Evolutionary conservation across 2,888 invertebrate genomes (phyloP).

Genomic region (Amitus sp.): DNA sequence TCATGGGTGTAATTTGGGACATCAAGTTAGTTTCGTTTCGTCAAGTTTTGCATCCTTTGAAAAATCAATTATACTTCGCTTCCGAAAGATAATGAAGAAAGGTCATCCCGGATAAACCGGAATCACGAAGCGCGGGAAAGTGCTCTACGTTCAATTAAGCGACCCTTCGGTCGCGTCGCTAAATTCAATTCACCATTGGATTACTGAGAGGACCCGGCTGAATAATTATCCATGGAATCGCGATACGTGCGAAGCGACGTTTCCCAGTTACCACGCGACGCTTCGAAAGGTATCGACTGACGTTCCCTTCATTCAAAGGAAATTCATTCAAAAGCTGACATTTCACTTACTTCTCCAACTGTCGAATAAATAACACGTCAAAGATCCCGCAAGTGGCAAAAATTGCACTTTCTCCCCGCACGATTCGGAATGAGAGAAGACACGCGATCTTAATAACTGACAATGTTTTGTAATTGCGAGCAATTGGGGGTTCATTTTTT

Average conservation of each 20-base stretch:
- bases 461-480: conserved; percentile 9
- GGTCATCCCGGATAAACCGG: neutral
- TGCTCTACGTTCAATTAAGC: conserved; percentile 26
- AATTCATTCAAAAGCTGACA: too few relatives aligned
- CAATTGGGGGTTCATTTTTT: conserved; percentile 17
- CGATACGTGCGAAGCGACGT: conserved; percentile 32
- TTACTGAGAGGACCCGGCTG: conserved; percentile 21
- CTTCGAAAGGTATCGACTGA: too few relatives aligned
- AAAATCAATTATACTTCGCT: too few relatives aligned
- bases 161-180: conserved; percentile 2
- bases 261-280: conserved; percentile 13
- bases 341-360: too few relatives aligned
- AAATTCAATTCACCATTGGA: conserved; percentile 26
- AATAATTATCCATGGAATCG: conserved; percentile 33
- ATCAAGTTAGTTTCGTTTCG: too few relatives aligned
- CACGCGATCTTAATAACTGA: conserved; percentile 26
- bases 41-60: too few relatives aligned
- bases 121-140: neutral
- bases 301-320: too few relatives aligned
- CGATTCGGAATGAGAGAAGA: neutral
- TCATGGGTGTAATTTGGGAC: too few relatives aligned
- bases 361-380: too few relatives aligned
- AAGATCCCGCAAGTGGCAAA: too few relatives aligned
- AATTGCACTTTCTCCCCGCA: too few relatives aligned
- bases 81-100: conserved; percentile 2